Base-by-base conservation (phyloP, 2,113 vertebrate species). In the Phyllopteryx taeniolatus region DNA sequence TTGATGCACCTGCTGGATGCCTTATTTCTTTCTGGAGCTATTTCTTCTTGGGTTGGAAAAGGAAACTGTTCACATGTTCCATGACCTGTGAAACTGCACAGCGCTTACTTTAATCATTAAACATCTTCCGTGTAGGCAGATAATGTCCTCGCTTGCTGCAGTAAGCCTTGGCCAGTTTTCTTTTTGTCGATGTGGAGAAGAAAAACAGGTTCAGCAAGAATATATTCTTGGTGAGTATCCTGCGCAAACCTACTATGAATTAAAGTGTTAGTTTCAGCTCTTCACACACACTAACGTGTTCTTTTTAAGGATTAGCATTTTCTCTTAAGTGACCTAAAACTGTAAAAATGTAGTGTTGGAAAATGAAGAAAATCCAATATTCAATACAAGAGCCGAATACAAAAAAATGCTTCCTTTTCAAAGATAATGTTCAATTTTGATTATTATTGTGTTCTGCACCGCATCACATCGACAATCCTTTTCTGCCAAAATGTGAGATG, bases 131-230 rank as follows among this genome's bases (percentile, higher is more conserved):
- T 70, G 63, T 19, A 3, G 39, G 44, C 54, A n/a, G 61, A 39
- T 68, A 14, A 64, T 65, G 60, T 59, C 22, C 44, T 42, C 60
- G 11, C 61, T 75, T 11, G 69, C 70, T 70, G 57, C 67, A 73
- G 6, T 76, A 43, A 80, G 19, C 56, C 61, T 22, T 0, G 14
- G 9, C 22, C 4, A 62, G 57, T 51, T n/a, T 61, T 33, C 35
- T 57, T 62, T 27, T 1, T 57, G 75, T 72, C 79, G 68, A 75
- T 69, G 27, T 27, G 15, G 44, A 67, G 67, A 79, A 39, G 72
- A 76, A 78, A 82, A 86, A 82, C 86, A 49, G 20, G 82, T 77
- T 80, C 13, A 56, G 78, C 81, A 53, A 74, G 76, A 84, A 74
- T 13, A 72, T 73, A 51, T 80, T 74, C 67, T 74, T 65, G 15